Evolutionary conservation across 2,888 invertebrate species (phyloP), one percentile per base, ranked within the genome.

Genomic region (Lycaena phlaeas): DNA sequence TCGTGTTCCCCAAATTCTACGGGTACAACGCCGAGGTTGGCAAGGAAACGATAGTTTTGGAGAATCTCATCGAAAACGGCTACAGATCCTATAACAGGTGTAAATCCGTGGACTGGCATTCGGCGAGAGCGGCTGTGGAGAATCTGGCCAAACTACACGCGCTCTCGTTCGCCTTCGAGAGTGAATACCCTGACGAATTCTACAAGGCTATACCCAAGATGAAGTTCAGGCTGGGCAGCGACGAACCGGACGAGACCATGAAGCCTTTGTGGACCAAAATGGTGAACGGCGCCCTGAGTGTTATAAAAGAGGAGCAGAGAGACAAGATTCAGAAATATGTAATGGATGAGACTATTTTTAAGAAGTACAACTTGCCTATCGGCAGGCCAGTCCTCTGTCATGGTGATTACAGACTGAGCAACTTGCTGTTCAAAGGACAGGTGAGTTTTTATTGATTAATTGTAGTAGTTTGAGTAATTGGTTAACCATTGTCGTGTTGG

Each of bases 101-200:
- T 7, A 54, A 60, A 11, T 49, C 64, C 0, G 52, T 81, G 10
- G 61, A 68, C 36, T 74, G 72, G 69, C 58, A 61, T 1, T 73
- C 75, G 36, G 70, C 71, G 0, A 47, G 55, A 0, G 46, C 59
- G 0, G 62, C 68, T 1, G 51, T 74, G 1, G 56, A 54, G 2
- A 59, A 59, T 14, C 50, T 82, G 14, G 78, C 74, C 0, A 73
- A 72, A 43, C 61, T 76, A 42, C 85, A 85, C 47, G 81, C 81
- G 0, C 43, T 79, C 0, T 76, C 79, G 0, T 58, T 70, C 11
- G 70, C 66, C 0, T 56, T 44, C 17, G 49, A 47, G 3, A 49
- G 47, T 9, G 43, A 50, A 9, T 41, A 67, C 3, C 75, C 75
- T 0, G 66, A 71, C 18, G 55, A 61, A 11, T 79, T 65, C 38